phyloP scores from a whole-genome alignment of 1,140 invertebrate genomes.

The Telenomus remus region DNA sequence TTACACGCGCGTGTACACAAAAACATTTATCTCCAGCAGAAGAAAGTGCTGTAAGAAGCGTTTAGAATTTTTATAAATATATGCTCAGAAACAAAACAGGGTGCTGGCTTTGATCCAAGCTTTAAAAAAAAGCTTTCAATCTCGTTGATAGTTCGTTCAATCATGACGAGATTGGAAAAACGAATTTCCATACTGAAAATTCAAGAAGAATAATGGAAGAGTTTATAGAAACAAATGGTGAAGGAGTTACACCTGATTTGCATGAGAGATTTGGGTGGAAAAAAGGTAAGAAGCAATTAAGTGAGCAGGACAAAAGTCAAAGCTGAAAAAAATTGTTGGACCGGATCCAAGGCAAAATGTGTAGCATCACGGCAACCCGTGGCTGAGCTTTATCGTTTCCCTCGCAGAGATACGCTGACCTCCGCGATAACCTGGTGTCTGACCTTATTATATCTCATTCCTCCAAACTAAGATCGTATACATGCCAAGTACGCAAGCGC shows the following conservation, averaged over 20 bases:
- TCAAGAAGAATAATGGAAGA: no score
- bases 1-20: conserved; percentile 42
- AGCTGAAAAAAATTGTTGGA: conserved; percentile 54
- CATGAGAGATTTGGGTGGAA: no score
- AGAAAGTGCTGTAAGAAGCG: conserved; percentile 47
- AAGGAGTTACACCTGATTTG: no score
- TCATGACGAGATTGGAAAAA: not conserved
- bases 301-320: not conserved
- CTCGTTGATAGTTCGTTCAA: not conserved
- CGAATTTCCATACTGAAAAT: no score
- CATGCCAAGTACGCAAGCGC: conserved; percentile 18
- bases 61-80: conserved; percentile 71
- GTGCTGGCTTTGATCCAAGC: conserved; percentile 51
- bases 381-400: conserved; percentile 62
- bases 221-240: no score
- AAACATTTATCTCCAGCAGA: conserved; percentile 37
- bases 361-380: conserved; percentile 43
- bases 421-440: conserved; percentile 66
- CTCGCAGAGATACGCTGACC: conserved; percentile 63
- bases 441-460: conserved; percentile 70
- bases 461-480: conserved; percentile 43
- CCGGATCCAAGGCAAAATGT: conserved; percentile 38
- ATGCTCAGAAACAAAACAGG: conserved; percentile 46
- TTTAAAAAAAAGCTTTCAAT: conserved; percentile 19
- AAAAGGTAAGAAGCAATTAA: not conserved